Percentiles rank a stretch among this genome's conserved stretches.
phyloP scores from a whole-genome alignment of 2,888 invertebrate species.

The Cremastinae sp. region DNA sequence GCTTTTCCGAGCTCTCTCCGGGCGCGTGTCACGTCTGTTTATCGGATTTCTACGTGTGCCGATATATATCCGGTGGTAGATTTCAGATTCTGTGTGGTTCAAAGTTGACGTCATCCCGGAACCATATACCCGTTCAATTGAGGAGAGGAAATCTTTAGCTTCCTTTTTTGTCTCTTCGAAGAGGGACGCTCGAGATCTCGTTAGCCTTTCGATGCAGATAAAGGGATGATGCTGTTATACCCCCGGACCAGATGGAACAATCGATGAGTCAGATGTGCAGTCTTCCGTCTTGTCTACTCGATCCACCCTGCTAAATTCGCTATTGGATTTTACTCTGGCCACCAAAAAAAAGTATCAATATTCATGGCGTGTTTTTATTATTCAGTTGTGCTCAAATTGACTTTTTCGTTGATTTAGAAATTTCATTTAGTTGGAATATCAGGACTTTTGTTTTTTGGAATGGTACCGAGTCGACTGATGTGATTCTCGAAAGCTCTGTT shows the following conservation, averaged over 20 bases:
- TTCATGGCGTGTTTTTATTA: too few species aligned
- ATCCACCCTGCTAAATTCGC: constrained; percentile 12
- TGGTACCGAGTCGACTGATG: too few species aligned
- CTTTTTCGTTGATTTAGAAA: too few species aligned
- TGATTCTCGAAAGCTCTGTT: too few species aligned
- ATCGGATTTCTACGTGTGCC: constrained; percentile 53
- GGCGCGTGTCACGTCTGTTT: constrained; percentile 39
- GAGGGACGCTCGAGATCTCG: constrained; percentile 39
- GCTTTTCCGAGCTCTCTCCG: constrained; percentile 20
- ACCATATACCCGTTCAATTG: constrained; percentile 24
- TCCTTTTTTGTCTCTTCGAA: constrained; percentile 11
- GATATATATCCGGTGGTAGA: constrained; percentile 47
- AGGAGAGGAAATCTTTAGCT: constrained; percentile 3
- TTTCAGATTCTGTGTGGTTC: constrained; percentile 35
- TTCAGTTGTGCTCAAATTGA: too few species aligned
- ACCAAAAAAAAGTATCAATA: background rate
- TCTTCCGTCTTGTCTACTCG: constrained; percentile 10
- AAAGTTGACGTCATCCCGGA: constrained; percentile 27
- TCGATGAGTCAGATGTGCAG: constrained; percentile 40
- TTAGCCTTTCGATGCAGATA: constrained; percentile 19
- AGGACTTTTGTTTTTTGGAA: too few species aligned
- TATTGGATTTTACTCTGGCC: constrained; percentile 45
- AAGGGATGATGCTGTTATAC: constrained; percentile 13
- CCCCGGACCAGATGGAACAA: constrained; percentile 21
- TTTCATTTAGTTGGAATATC: too few species aligned